Evolutionary conservation across 2,113 vertebrate species (phyloP).

Genomic region (Saccopteryx bilineata): DNA sequence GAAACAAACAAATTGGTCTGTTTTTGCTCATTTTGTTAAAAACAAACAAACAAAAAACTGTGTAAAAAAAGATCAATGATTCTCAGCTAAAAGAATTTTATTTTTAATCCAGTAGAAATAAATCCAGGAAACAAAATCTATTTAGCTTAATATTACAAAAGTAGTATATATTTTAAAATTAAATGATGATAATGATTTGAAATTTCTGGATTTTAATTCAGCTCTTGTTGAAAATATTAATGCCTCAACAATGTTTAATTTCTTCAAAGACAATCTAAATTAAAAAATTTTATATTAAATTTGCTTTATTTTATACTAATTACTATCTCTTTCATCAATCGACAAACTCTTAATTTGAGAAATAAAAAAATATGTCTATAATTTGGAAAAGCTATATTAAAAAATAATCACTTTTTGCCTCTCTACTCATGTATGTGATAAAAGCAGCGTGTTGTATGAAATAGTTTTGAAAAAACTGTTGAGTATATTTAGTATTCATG

Average conservation of each 20-base stretch:
- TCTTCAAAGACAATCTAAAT: neutral
- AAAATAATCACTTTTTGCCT: neutral
- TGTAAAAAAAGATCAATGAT: constrained; percentile 61
- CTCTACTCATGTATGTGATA: neutral
- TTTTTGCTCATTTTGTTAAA: constrained; percentile 60
- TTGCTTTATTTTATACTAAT: neutral
- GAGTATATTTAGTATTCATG: neutral
- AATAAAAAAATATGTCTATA: neutral
- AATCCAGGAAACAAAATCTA: neutral
- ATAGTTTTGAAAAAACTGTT: neutral
- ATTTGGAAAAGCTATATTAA: neutral
- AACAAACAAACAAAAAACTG: neutral
- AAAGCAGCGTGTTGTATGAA: neutral
- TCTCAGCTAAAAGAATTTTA: constrained; percentile 25
- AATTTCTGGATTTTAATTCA: neutral
- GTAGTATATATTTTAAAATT: constrained; percentile 45
- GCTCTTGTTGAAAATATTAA: neutral
- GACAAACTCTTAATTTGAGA: neutral
- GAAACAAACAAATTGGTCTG: constrained; percentile 79
- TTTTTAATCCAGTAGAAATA: neutral
- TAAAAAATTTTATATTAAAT: neutral
- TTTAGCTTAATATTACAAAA: neutral
- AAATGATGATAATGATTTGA: neutral
- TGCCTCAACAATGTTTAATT: neutral
- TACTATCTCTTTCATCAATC: neutral